A percentile compares a stretch with the other conserved stretches of the same genome.
Conservation (phyloP, 2,888 invertebrate species). For the Drosophila tanythrix region DNA sequence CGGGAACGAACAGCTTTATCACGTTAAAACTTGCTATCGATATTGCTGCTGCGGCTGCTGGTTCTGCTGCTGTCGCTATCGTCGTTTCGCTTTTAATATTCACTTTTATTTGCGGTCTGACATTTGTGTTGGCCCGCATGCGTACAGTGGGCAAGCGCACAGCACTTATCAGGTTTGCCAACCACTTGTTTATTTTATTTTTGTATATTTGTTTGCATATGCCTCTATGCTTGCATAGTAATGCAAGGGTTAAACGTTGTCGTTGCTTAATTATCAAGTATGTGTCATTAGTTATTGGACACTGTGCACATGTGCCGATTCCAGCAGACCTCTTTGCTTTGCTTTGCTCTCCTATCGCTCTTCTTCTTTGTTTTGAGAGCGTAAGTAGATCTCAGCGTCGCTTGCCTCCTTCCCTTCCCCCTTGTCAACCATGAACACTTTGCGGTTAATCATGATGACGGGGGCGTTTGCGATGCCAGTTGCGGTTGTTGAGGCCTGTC, state of each 20-base stretch:
- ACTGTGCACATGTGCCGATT: conserved; percentile 55
- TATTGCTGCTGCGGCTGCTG: conserved; percentile 9
- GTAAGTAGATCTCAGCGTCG: conserved; percentile 55
- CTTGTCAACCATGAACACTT: conserved; percentile 35
- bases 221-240: not conserved
- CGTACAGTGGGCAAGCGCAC: conserved; percentile 42
- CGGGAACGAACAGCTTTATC: conserved; percentile 58
- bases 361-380: conserved; percentile 49
- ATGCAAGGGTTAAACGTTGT: not conserved
- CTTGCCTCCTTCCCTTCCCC: conserved; percentile 4
- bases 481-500: conserved; percentile 69
- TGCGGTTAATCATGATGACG: conserved; percentile 68
- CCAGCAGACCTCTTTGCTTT: conserved; percentile 16
- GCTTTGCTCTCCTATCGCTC: conserved; percentile 13
- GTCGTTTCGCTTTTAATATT: conserved; percentile 67
- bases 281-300: conserved; percentile 18
- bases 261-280: conserved; percentile 5
- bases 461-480: conserved; percentile 56
- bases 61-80: conserved; percentile 32
- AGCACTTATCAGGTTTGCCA: not conserved
- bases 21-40: conserved; percentile 56
- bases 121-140: conserved; percentile 28
- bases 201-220: not conserved
- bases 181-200: not conserved
- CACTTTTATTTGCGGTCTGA: conserved; percentile 70